Percentiles rank a stretch among this genome's conserved stretches.
Evolutionary conservation across 2,888 invertebrate genomes (phyloP).

Genomic region (Troglohyphantes excavatus): DNA sequence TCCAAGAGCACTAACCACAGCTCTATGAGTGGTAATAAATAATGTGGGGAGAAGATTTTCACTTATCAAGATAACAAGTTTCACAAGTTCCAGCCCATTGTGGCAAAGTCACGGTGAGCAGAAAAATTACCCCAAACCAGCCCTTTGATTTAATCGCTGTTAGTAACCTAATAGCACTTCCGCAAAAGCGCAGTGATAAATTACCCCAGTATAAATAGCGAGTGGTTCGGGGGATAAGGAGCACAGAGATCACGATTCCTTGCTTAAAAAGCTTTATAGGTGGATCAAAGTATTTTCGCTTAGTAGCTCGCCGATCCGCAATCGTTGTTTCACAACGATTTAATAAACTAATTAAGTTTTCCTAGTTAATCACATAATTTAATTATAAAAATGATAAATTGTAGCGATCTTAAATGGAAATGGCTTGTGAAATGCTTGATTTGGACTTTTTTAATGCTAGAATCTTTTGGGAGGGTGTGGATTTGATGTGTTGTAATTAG

Average conservation of each 20-base stretch:
- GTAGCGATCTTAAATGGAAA: neutral
- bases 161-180: conserved; percentile 47
- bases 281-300: conserved; percentile 22
- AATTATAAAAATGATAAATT: conserved; percentile 28
- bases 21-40: conserved; percentile 21
- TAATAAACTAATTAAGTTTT: conserved; percentile 26
- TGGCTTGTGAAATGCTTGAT: neutral
- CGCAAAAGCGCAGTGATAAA: conserved; percentile 46
- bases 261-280: neutral
- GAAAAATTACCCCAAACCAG: conserved; percentile 6
- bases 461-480: neutral
- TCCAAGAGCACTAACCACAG: neutral
- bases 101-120: conserved; percentile 11
- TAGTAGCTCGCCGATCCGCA: neutral
- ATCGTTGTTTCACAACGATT: conserved; percentile 14
- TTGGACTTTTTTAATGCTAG: neutral
- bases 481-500: neutral
- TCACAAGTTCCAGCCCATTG: conserved; percentile 15
- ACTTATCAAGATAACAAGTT: conserved; percentile 26
- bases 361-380: conserved; percentile 23
- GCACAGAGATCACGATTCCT: conserved; percentile 29
- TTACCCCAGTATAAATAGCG: conserved; percentile 10
- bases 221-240: neutral
- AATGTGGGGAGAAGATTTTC: conserved; percentile 12
- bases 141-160: conserved; percentile 55